Base-by-base conservation (phyloP, 2,797 vertebrate species). In the Epinephelus malabaricus region DNA sequence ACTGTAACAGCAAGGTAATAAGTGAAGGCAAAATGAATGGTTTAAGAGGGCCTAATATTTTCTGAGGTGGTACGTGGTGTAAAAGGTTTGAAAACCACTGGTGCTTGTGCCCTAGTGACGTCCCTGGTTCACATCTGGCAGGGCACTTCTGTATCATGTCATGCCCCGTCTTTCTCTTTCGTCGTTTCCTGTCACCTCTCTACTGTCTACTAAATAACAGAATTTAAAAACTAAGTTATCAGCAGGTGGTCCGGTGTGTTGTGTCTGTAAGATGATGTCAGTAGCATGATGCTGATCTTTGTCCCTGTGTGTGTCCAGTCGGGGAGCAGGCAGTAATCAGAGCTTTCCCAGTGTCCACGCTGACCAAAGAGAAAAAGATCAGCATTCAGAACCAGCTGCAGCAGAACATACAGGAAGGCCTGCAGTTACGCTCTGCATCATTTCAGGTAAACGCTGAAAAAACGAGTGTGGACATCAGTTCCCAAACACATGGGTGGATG, bases 301-400 rank as follows among this genome's bases (percentile, higher is more conserved):
- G 30, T 67, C n/a, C 10, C 18, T 79, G 18, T 81, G 1, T 83
- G 14, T 72, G 75, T 87, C 56, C 81, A 99, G 98, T 98, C 75
- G 98, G 98, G 60, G 98, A 99, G 91, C 97, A 99, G 94, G 96
- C 95, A 0, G 97, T 99, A 85, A 96, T 98, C 81, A 94, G 98
- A 67, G 98, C 97, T 81, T 99, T 99, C 88, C 98, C 98, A 0
- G 95, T 98, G 72, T 96, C 98, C 25, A 97, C 98, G 0, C 88
- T 99, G 79, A 98, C 97, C 14, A 99, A 99, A 94, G 98, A 99
- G 86, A 99, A 99, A 93, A 99, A 98, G 95, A 99, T 99, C 86
- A 97, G 95, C 73, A 95, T 99, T 80, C 98, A 98, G 93, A 99
- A 97, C 91, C 98, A 97, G 84, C 96, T 99, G 58, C 98, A 99